These are phyloP conservation scores for Xestia c-nigrum DNA, from an alignment of 2,888 invertebrate species.

Conservation along the genomic window DNA sequence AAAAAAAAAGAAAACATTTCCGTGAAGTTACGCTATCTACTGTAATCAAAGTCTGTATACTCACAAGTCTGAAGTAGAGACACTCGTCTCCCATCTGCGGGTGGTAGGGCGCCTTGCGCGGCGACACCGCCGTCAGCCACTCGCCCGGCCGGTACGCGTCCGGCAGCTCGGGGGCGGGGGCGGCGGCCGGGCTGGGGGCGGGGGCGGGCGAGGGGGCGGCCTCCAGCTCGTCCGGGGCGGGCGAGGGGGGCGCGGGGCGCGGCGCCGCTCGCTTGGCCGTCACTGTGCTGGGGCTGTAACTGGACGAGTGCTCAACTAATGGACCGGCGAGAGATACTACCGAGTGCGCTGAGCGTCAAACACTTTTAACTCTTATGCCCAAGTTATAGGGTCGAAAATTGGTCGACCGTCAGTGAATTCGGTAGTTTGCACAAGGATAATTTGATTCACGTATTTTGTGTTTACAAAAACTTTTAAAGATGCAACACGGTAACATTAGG, in stretches of 20 bases:
- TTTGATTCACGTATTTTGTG: background rate
- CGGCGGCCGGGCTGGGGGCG: slow-evolving; percentile 25
- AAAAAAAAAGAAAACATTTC: too few species aligned
- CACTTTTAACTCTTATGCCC: too few species aligned
- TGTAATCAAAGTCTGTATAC: background rate
- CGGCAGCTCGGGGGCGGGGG: slow-evolving; percentile 90
- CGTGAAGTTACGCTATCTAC: background rate
- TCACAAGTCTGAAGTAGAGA: slow-evolving; percentile 92
- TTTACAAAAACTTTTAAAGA: too few species aligned
- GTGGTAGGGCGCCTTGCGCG: slow-evolving; percentile 98
- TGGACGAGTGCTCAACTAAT: slow-evolving; percentile 34
- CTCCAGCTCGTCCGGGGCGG: slow-evolving; percentile 2
- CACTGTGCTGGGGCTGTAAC: slow-evolving; percentile 65
- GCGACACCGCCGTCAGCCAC: slow-evolving; percentile 98
- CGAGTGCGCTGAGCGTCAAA: background rate
- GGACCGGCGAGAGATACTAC: background rate
- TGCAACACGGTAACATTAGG: too few species aligned
- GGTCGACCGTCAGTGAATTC: too few species aligned
- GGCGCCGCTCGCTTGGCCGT: slow-evolving; percentile 50
- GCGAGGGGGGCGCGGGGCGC: slow-evolving; percentile 6
- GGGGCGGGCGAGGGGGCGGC: slow-evolving; percentile 30
- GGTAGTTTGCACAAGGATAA: background rate
- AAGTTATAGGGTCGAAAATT: too few species aligned
- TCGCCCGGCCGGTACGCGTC: slow-evolving; percentile 96
- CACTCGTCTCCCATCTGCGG: slow-evolving; percentile 98